Percentiles rank a stretch among this genome's conserved stretches.
Evolutionary conservation across 2,113 vertebrate genomes (phyloP).

Genomic region (Phyllostomus hastatus): DNA sequence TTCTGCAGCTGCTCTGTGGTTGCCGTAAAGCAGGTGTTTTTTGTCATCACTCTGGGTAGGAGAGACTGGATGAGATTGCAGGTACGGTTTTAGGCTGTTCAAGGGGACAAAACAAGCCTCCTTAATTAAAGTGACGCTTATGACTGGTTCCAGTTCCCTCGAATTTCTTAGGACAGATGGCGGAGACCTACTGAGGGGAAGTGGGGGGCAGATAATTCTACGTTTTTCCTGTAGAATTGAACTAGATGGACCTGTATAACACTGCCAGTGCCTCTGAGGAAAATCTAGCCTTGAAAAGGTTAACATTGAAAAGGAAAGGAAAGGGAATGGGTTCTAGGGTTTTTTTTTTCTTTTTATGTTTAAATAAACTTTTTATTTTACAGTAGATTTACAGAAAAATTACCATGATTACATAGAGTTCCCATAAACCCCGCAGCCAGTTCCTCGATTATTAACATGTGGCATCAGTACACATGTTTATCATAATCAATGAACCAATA

Average conservation of each 20-base stretch:
- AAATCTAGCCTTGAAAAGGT: neutral
- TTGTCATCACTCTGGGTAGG: neutral
- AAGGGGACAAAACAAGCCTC: neutral
- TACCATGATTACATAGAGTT: neutral
- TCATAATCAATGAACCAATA: neutral
- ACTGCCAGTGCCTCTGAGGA: neutral
- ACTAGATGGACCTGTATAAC: neutral
- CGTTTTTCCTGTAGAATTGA: neutral
- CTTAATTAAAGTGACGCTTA: neutral
- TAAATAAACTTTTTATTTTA: neutral
- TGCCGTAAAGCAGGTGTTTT: neutral
- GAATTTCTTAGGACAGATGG: neutral
- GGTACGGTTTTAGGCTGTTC: neutral
- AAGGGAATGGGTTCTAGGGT: neutral
- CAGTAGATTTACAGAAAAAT: neutral
- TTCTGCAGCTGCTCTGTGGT: neutral
- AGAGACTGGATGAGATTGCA: neutral
- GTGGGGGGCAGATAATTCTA: rapidly evolving
- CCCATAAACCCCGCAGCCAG: neutral
- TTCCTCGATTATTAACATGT: neutral
- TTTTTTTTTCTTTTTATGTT: neutral
- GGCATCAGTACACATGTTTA: neutral
- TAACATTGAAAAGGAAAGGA: neutral
- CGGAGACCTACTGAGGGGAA: neutral
- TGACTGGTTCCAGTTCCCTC: neutral